phyloP scores from a whole-genome alignment of 2,888 invertebrate genomes.

The Dioctria rufipes region DNA sequence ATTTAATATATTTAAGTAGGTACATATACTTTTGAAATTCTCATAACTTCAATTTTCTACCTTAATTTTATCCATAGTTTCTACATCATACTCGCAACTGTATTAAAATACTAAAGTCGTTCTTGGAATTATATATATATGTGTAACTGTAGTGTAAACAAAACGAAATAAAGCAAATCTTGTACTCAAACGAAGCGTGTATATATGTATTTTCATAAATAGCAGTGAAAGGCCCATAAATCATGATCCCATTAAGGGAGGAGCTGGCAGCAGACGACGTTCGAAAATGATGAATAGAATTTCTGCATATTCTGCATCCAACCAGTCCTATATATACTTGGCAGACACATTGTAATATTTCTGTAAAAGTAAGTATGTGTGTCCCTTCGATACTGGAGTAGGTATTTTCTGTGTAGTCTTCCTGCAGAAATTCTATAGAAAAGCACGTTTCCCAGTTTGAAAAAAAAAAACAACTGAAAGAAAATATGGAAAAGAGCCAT shows the following conservation, averaged over 20 bases:
- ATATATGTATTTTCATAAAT: slow-evolving; percentile 30
- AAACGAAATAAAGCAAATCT: slow-evolving; percentile 28
- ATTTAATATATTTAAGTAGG: too few species aligned
- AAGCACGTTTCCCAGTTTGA: too few species aligned
- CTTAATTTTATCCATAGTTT: too few species aligned
- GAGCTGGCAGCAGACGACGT: slow-evolving; percentile 42
- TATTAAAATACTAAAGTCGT: not conserved
- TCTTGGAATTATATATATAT: slow-evolving; percentile 9
- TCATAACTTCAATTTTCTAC: too few species aligned
- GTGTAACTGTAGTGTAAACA: slow-evolving; percentile 1
- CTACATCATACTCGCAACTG: not conserved
- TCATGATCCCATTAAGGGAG: slow-evolving; percentile 47
- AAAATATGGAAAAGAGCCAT: slow-evolving; percentile 17
- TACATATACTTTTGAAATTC: too few species aligned
- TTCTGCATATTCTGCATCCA: slow-evolving; percentile 15
- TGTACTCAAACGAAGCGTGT: not conserved
- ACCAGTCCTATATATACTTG: not conserved
- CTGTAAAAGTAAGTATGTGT: not conserved
- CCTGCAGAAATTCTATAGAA: too few species aligned
- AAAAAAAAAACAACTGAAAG: not conserved
- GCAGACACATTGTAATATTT: not conserved
- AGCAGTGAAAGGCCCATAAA: slow-evolving; percentile 43
- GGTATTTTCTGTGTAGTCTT: too few species aligned
- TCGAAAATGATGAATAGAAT: slow-evolving; percentile 49
- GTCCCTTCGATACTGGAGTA: not conserved